phyloP scores from a whole-genome alignment of 1,140 invertebrate genomes.

The Cydia splendana region DNA sequence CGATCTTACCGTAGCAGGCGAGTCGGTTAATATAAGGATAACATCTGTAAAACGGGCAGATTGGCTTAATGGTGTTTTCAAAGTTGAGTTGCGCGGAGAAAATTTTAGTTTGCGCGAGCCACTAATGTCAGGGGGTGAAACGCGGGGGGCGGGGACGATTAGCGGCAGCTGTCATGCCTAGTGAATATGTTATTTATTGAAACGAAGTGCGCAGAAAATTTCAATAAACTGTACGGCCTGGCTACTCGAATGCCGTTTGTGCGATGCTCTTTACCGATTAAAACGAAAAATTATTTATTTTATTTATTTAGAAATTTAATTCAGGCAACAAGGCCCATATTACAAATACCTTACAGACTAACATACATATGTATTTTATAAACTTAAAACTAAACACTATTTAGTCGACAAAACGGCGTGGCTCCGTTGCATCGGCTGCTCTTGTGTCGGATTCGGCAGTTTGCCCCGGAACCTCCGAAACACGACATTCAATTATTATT shows the following conservation, averaged over 20 bases:
- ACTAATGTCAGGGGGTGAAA: conserved; percentile 50
- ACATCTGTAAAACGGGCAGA: conserved; percentile 71
- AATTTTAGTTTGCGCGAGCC: conserved; percentile 66
- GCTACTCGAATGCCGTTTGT: not conserved
- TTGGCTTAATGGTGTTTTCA: conserved; percentile 76
- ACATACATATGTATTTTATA: no score
- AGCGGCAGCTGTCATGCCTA: conserved; percentile 67
- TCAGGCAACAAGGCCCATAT: no score
- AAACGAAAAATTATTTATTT: no score
- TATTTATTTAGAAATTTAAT: no score
- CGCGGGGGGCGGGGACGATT: conserved; percentile 49
- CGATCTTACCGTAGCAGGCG: conserved; percentile 8
- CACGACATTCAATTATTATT: no score
- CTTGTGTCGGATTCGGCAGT: no score
- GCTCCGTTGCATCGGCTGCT: no score
- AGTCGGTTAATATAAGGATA: conserved; percentile 59
- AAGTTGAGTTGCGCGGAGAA: conserved; percentile 71
- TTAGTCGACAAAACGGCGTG: no score
- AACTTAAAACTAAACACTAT: no score
- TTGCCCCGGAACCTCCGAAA: no score
- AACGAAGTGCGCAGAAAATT: conserved; percentile 39
- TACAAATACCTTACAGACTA: no score
- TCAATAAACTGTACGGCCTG: not conserved
- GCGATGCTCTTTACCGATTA: not conserved
- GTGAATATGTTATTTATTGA: conserved; percentile 64